Base-by-base conservation (phyloP, 2,797 vertebrate genomes). In the Eleutherodactylus coqui region DNA sequence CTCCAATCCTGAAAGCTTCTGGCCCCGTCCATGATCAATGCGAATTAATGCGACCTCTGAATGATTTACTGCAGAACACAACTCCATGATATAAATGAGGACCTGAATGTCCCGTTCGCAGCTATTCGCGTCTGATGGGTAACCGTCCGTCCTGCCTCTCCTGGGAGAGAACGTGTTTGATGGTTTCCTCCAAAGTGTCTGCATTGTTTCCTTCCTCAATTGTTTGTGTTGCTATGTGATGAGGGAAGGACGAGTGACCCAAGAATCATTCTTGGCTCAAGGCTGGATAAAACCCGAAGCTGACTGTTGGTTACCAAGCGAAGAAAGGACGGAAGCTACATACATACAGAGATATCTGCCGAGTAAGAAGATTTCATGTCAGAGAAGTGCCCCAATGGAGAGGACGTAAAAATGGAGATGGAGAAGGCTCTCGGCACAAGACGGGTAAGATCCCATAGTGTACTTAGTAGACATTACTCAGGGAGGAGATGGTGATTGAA, bases 221-320 rank as follows among this genome's bases (percentile, higher is more conserved):
- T 87, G 86, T 87, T 84, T 45, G 27, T 67, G 89, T 89, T 89
- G 86, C 89, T 86, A 89, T 83, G 86, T 36, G 82, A 72, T 77
- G 49, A 83, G 84, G 58, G 32, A 32, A 47, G 75, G 53, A 53
- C 29, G 60, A 27, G 77, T 38, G 45, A 34, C 75, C 69, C 69
- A 19, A 43, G 64, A 9, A 83, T 58, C 81, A 49, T n/a, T 36
- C 55, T 75, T 83, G 64, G 75, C 85, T 79, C 17, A 38, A 69
- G 77, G n/a, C 34, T 79, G 76, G 11, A 67, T 49, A 47, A 75
- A 80, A 47, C 69, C 58, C 24, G 32, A 70, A 60, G 58, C 34
- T 32, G 29, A 76, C n/a, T 77, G 79, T 27, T 62, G 62, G 86
- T 88, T 88, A 85, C 89, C 53, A 88, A 60, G 86, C 13, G 14